Percentiles rank a stretch among this genome's conserved stretches.
phyloP scores from a whole-genome alignment of 2,113 vertebrate species.

The Thinocorus orbignyianus region DNA sequence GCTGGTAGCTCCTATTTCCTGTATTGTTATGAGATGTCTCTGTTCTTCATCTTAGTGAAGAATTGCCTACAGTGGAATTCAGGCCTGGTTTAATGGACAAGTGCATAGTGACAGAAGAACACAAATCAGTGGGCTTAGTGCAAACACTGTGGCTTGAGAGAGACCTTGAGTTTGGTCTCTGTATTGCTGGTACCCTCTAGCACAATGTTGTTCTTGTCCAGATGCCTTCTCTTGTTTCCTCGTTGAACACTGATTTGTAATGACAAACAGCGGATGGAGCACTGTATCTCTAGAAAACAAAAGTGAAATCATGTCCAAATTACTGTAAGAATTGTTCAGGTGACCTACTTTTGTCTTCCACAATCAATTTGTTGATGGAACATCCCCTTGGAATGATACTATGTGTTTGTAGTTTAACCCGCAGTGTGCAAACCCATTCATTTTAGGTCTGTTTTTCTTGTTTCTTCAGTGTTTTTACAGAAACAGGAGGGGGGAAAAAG shows the following conservation, averaged over 20 bases:
- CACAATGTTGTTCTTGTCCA: background rate
- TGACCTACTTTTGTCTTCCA: slow-evolving; percentile 17
- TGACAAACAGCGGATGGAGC: background rate
- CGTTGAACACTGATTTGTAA: background rate
- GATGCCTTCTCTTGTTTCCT: background rate
- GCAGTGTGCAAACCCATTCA: background rate
- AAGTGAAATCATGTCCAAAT: background rate
- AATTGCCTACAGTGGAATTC: background rate
- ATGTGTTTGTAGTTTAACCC: background rate
- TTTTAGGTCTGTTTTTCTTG: background rate
- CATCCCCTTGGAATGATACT: background rate
- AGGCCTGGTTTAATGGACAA: background rate
- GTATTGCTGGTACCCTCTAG: slow-evolving; percentile 14
- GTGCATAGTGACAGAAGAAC: background rate
- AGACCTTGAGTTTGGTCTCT: background rate
- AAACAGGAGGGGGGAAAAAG: too few species aligned
- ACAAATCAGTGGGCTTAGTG: slow-evolving; percentile 46
- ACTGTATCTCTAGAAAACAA: background rate
- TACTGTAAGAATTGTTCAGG: background rate
- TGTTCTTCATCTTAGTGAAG: background rate
- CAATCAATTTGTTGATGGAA: background rate
- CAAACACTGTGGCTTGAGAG: background rate
- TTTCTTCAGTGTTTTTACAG: too few species aligned
- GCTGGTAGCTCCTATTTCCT: background rate
- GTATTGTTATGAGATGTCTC: background rate